Conservation (phyloP, 1,140 invertebrate species). For the Heterodera carotae region DNA sequence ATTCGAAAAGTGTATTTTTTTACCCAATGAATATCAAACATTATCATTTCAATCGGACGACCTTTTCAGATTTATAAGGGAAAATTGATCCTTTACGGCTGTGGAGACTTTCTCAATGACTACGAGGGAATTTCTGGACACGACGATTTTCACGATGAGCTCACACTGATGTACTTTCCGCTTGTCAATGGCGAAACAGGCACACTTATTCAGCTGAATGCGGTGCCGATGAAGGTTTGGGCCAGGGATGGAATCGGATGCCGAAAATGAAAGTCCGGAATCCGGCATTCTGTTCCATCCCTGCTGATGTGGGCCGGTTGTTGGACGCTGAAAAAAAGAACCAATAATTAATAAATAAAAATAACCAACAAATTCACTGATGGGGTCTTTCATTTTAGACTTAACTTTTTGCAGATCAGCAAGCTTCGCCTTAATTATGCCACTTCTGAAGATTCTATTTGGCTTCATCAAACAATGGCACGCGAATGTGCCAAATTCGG, state of each 20-base stretch:
- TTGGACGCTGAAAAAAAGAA: too few species aligned
- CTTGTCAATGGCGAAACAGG: constrained; percentile 10
- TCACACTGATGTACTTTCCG: constrained; percentile 21
- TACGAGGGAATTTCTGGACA: constrained; percentile 23
- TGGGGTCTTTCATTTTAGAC: too few species aligned
- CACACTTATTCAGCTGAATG: neutral
- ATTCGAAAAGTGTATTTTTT: too few species aligned
- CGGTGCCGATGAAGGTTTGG: constrained; percentile 13
- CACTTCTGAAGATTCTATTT: neutral
- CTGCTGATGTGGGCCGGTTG: too few species aligned
- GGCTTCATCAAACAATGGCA: constrained; percentile 12
- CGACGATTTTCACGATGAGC: constrained; percentile 13
- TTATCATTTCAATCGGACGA: too few species aligned
- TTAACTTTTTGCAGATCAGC: constrained; percentile 11
- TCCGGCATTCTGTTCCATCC: too few species aligned
- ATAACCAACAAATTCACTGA: too few species aligned
- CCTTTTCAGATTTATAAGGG: constrained; percentile 12
- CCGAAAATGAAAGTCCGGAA: too few species aligned
- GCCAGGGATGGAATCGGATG: neutral
- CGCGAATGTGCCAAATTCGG: constrained; percentile 24
- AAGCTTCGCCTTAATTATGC: constrained; percentile 10
- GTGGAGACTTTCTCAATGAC: constrained; percentile 27
- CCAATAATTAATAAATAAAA: too few species aligned
- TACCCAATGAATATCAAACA: too few species aligned
- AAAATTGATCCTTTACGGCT: constrained; percentile 25